Conservation (phyloP, 2,888 invertebrate genomes). For the Trissolcus brochymenae region DNA sequence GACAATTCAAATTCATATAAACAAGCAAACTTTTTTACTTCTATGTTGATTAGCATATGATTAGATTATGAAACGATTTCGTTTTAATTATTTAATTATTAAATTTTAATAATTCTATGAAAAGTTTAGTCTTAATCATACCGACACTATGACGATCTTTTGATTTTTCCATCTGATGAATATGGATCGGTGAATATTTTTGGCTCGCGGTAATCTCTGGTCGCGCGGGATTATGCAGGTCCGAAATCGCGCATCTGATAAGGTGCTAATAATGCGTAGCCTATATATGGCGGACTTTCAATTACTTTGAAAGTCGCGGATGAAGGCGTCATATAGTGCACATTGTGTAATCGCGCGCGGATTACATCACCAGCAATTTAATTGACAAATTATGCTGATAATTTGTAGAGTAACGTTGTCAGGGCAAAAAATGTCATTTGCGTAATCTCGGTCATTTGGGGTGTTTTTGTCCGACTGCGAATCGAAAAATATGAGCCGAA, state of each 20-base stretch:
- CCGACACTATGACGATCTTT: too few species aligned
- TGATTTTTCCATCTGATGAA: too few species aligned
- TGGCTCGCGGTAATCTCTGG: background rate
- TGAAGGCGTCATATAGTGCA: background rate
- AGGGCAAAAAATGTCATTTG: constrained; percentile 1
- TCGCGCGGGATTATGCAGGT: background rate
- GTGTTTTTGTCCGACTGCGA: background rate
- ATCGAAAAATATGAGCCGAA: background rate
- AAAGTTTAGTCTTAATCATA: too few species aligned
- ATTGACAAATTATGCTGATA: constrained; percentile 21
- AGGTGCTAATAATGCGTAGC: constrained; percentile 1
- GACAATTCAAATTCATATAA: too few species aligned
- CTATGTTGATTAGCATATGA: too few species aligned
- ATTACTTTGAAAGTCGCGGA: constrained; percentile 16
- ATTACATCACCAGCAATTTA: constrained; percentile 19
- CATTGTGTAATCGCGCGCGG: constrained; percentile 6
- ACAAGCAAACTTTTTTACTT: too few species aligned
- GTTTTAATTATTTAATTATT: too few species aligned
- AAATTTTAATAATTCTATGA: too few species aligned
- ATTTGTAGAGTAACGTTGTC: constrained; percentile 10
- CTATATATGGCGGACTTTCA: constrained; percentile 2
- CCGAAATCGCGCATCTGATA: constrained; percentile 10
- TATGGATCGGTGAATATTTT: too few species aligned
- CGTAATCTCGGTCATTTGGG: constrained; percentile 1
- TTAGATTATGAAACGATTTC: too few species aligned